Percentiles rank a stretch among this genome's conserved stretches.
phyloP scores from a whole-genome alignment of 2,888 invertebrate genomes.

The Oscheius sp. region DNA sequence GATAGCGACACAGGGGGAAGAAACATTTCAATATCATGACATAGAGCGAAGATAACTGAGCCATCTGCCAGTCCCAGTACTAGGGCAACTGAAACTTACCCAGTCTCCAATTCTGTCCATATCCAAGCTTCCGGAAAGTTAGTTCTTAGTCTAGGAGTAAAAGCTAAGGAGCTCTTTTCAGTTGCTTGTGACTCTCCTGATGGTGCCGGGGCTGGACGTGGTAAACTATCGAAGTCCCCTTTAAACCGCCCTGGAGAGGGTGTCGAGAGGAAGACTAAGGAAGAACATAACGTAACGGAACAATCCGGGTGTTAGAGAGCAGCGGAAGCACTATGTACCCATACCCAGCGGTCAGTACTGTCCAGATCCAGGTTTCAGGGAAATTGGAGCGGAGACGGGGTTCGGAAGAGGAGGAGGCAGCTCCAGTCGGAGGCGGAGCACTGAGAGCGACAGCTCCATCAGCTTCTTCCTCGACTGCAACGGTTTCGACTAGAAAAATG shows the following conservation, averaged over 20 bases:
- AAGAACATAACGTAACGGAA: too few relatives aligned
- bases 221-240: too few relatives aligned
- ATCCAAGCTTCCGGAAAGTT: slow-evolving; percentile 36
- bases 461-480: neutral
- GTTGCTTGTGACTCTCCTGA: neutral
- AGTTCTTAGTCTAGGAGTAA: neutral
- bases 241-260: too few relatives aligned
- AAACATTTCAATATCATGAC: too few relatives aligned
- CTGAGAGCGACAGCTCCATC: neutral
- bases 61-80: too few relatives aligned
- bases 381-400: slow-evolving; percentile 45
- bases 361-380: slow-evolving; percentile 59
- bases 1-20: too few relatives aligned
- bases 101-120: slow-evolving; percentile 21
- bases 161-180: neutral
- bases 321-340: too few relatives aligned
- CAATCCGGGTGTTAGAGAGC: too few relatives aligned
- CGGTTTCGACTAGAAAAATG: too few relatives aligned
- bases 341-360: neutral
- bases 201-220: neutral
- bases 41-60: too few relatives aligned
- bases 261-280: too few relatives aligned
- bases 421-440: neutral
- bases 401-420: neutral
- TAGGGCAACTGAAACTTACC: neutral